Evolutionary conservation across 2,113 vertebrate species (phyloP).

Genomic region (Rhinopomastus cyanomelas): DNA sequence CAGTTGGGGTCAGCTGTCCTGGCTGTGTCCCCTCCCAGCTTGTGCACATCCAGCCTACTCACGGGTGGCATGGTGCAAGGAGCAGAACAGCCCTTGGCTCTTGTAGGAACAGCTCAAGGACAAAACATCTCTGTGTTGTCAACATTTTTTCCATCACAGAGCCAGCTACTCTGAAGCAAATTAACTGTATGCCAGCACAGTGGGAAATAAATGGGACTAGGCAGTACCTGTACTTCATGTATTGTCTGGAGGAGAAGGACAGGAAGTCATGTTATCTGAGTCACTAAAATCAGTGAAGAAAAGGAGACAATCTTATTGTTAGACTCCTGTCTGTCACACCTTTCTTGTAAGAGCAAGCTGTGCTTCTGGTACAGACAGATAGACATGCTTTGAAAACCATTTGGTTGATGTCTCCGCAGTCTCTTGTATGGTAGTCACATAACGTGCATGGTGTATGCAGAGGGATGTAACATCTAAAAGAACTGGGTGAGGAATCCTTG

Average conservation of each 20-base stretch:
- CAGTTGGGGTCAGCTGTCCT: background rate
- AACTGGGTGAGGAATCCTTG: background rate
- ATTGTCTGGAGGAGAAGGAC: background rate
- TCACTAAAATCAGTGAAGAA: background rate
- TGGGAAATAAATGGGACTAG: background rate
- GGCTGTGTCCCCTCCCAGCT: too few relatives aligned
- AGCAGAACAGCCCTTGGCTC: background rate
- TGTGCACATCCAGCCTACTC: background rate
- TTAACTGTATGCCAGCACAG: background rate
- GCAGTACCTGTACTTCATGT: background rate
- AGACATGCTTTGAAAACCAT: background rate
- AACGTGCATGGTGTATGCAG: background rate
- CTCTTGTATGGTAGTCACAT: background rate
- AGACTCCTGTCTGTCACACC: background rate
- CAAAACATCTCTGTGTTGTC: background rate
- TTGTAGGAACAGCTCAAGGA: background rate
- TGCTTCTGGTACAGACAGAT: background rate
- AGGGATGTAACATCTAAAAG: background rate
- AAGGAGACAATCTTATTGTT: background rate
- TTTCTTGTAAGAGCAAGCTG: background rate
- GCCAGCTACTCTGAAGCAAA: background rate
- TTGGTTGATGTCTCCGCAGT: background rate
- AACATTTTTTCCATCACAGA: background rate
- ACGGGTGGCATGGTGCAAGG: background rate
- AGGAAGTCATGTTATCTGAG: background rate